A percentile compares a stretch with the other conserved stretches of the same genome.
These are phyloP conservation scores for Diarsia rubi DNA, from an alignment of 2,888 invertebrate species.

Conservation along the genomic window DNA sequence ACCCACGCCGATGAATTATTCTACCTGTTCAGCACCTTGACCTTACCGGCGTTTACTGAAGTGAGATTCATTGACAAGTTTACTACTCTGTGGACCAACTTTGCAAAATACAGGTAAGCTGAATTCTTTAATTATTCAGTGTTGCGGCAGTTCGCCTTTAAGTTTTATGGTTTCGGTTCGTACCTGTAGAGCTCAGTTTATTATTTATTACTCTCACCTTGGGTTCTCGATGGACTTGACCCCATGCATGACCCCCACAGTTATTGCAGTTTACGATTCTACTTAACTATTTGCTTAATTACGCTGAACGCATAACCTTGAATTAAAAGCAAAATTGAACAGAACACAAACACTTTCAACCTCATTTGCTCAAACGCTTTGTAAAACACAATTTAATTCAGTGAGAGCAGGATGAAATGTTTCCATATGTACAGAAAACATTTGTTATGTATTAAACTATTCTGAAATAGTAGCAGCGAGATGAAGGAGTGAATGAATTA, in stretches of 20 bases:
- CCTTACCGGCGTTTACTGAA: constrained; percentile 59
- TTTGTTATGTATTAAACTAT: constrained; percentile 61
- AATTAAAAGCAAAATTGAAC: constrained; percentile 28
- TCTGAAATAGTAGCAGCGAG: constrained; percentile 45
- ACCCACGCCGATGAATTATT: constrained; percentile 88
- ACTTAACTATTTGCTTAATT: constrained; percentile 10
- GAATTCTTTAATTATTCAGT: constrained; percentile 14
- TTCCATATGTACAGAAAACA: constrained; percentile 51
- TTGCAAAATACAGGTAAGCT: constrained; percentile 84
- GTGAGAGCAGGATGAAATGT: constrained; percentile 47
- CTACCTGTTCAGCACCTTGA: constrained; percentile 81
- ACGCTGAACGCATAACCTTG: constrained; percentile 16
- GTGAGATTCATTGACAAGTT: constrained; percentile 69
- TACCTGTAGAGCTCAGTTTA: background rate
- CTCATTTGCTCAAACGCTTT: constrained; percentile 26
- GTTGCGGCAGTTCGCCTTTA: background rate
- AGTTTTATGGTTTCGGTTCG: constrained; percentile 1
- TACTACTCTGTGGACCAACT: constrained; percentile 85
- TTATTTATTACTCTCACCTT: constrained; percentile 18
- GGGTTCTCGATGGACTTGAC: constrained; percentile 17
- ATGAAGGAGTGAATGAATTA: constrained; percentile 58
- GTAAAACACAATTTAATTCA: constrained; percentile 41
- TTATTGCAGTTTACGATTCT: background rate
- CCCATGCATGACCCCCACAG: constrained; percentile 9
- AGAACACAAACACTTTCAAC: constrained; percentile 13